Evolutionary conservation across 2,888 invertebrate genomes (phyloP).

Genomic region (Spodoptera littoralis): DNA sequence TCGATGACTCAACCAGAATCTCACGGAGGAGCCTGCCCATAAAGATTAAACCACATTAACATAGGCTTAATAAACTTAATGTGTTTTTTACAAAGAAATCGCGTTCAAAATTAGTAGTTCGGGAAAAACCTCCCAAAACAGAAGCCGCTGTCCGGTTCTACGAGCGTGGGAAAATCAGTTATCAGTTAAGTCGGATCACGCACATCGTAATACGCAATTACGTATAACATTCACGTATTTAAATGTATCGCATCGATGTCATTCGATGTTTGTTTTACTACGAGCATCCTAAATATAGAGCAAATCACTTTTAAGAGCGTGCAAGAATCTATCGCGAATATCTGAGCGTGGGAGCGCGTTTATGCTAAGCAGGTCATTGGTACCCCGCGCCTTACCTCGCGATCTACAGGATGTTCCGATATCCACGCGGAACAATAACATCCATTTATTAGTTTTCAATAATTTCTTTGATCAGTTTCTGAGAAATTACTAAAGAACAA

Average conservation of each 20-base stretch:
- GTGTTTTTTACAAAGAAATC: constrained; percentile 54
- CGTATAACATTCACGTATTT: constrained; percentile 73
- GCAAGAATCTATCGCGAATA: constrained; percentile 87
- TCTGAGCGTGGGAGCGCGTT: constrained; percentile 83
- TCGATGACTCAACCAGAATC: constrained; percentile 49
- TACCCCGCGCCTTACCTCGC: constrained; percentile 81
- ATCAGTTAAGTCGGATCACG: constrained; percentile 58
- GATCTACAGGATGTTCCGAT: constrained; percentile 70
- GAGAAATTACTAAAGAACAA: no score
- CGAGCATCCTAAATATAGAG: constrained; percentile 87
- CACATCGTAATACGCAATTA: constrained; percentile 60
- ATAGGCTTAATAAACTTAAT: constrained; percentile 55
- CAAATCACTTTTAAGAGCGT: constrained; percentile 86
- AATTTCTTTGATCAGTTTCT: no score
- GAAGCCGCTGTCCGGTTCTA: constrained; percentile 55
- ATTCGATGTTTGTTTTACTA: constrained; percentile 85
- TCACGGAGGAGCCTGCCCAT: constrained; percentile 28
- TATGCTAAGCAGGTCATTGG: constrained; percentile 88
- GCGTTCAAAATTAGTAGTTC: constrained; percentile 66
- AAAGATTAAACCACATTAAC: constrained; percentile 45
- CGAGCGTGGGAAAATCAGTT: constrained; percentile 75
- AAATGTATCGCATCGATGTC: constrained; percentile 80
- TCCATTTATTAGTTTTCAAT: constrained; percentile 4
- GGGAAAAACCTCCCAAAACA: constrained; percentile 59
- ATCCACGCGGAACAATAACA: constrained; percentile 51